These are phyloP conservation scores for Sander lucioperca DNA, from an alignment of 2,113 vertebrate species.

Conservation along the genomic window DNA sequence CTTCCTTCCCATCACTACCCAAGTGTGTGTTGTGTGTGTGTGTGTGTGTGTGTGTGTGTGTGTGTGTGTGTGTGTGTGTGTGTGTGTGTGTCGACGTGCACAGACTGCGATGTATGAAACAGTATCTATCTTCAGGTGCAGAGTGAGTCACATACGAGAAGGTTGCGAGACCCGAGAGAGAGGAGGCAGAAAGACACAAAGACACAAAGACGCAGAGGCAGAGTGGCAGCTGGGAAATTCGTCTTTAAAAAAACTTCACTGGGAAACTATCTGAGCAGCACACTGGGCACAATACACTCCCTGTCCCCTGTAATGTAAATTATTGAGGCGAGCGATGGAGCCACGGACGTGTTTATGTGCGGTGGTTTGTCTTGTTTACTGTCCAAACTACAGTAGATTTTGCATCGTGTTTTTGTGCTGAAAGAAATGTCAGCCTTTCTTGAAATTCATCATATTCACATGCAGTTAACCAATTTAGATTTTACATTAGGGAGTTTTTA, in stretches of 20 bases:
- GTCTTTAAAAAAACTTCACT: slow-evolving; percentile 54
- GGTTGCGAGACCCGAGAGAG: slow-evolving; percentile 30
- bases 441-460: neutral
- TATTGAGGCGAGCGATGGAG: slow-evolving; percentile 33
- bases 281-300: slow-evolving; percentile 38
- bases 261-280: slow-evolving; percentile 38
- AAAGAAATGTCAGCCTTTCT: neutral
- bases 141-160: slow-evolving; percentile 45
- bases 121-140: slow-evolving; percentile 62
- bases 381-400: slow-evolving; percentile 7
- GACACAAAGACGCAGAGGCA: slow-evolving; percentile 36
- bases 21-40: slow-evolving; percentile 15
- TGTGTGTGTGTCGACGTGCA: slow-evolving; percentile 24
- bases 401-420: neutral
- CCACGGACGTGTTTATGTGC: slow-evolving; percentile 7
- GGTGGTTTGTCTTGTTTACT: neutral
- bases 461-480: neutral
- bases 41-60: slow-evolving; percentile 17
- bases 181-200: slow-evolving; percentile 16
- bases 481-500: neutral
- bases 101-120: slow-evolving; percentile 43
- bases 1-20: neutral
- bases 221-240: slow-evolving; percentile 47
- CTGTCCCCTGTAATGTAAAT: slow-evolving; percentile 53
- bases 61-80: neutral